phyloP scores from a whole-genome alignment of 1,140 invertebrate species.

The Drosophila erecta region DNA sequence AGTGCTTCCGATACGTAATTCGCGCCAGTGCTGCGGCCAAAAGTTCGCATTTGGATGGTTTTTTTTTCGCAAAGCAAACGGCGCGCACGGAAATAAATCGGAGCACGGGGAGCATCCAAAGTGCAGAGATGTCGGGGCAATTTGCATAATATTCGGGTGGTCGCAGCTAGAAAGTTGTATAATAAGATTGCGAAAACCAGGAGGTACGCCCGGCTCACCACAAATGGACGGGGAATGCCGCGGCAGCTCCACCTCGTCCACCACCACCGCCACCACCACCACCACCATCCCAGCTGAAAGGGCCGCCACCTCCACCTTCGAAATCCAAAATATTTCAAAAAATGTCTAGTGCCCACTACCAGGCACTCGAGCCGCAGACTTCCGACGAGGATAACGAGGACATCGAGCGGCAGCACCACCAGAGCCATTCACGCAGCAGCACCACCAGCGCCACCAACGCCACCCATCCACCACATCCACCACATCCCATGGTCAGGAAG shows the following conservation, averaged over 20 bases:
- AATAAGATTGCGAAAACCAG: constrained; percentile 27
- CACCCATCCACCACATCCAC: neutral
- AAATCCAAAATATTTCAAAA: constrained; percentile 15
- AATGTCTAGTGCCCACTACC: constrained; percentile 75
- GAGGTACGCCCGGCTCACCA: constrained; percentile 14
- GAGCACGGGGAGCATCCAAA: constrained; percentile 10
- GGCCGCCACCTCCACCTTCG: neutral
- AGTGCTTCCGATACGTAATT: constrained; percentile 22
- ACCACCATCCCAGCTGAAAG: constrained; percentile 18
- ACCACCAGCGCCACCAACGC: neutral
- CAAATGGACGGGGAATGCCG: constrained; percentile 56
- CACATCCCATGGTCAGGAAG: constrained; percentile 26
- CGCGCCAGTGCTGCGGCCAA: constrained; percentile 11
- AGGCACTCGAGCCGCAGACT: constrained; percentile 53
- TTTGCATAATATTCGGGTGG: constrained; percentile 53
- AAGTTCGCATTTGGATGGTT: constrained; percentile 7
- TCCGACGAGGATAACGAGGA: constrained; percentile 53
- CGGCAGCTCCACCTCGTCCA: constrained; percentile 10
- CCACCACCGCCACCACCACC: neutral
- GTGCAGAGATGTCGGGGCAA: constrained; percentile 30
- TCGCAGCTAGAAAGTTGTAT: constrained; percentile 52
- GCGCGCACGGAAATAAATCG: constrained; percentile 7
- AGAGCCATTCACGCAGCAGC: constrained; percentile 25
- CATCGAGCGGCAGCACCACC: constrained; percentile 31
- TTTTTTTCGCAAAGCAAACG: constrained; percentile 15